A percentile compares a stretch with the other conserved stretches of the same genome.
Conservation (phyloP, 2,113 vertebrate genomes). For the Nothobranchius furzeri region DNA sequence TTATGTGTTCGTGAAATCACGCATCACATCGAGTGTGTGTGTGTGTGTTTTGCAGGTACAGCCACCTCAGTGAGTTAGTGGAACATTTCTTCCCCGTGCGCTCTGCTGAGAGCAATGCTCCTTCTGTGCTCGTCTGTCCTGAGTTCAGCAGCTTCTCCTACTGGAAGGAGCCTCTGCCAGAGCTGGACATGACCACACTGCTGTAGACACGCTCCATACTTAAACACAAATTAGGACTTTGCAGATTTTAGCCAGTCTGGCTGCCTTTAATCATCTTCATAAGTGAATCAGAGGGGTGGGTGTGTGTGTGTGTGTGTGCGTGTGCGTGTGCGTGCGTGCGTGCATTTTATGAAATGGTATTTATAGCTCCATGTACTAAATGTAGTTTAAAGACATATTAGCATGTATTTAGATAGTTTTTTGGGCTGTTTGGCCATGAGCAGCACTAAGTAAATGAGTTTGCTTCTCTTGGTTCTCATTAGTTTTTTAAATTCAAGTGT, state of each 20-base stretch:
- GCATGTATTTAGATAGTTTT: background rate
- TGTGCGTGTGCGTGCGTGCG: too few species aligned
- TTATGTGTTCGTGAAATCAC: too few species aligned
- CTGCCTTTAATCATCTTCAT: constrained; percentile 11
- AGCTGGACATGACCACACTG: constrained; percentile 69
- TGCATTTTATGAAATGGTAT: too few species aligned
- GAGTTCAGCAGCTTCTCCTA: constrained; percentile 86
- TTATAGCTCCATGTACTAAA: too few species aligned
- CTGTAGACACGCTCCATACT: constrained; percentile 43
- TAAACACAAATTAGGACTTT: too few species aligned
- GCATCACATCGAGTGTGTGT: too few species aligned
- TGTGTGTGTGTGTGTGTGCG: background rate
- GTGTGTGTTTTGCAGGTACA: constrained; percentile 77
- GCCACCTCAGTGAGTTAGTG: constrained; percentile 84
- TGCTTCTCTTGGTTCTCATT: too few species aligned
- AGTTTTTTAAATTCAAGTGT: too few species aligned
- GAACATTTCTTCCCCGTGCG: constrained; percentile 90
- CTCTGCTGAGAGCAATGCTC: constrained; percentile 40
- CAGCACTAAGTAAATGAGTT: background rate
- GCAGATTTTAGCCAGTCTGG: background rate
- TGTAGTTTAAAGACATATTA: too few species aligned
- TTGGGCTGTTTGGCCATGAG: background rate
- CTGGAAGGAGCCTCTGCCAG: constrained; percentile 82
- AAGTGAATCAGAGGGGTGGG: constrained; percentile 12
- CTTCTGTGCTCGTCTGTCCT: constrained; percentile 73